Base-by-base conservation (phyloP, 2,113 vertebrate species). In the Turnix velox region DNA sequence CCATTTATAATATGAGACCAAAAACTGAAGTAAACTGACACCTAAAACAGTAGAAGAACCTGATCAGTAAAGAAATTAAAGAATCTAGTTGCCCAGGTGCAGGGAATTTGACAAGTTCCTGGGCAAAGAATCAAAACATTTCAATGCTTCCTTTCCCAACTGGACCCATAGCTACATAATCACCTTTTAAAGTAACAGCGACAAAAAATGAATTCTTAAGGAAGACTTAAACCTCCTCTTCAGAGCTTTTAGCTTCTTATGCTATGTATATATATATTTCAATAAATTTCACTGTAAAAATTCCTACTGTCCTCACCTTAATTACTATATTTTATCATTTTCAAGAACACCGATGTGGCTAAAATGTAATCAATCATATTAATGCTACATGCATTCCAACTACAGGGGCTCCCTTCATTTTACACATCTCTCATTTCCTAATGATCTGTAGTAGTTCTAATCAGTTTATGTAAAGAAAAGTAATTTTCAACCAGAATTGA, bases 11-110 rank as follows among this genome's bases (percentile, higher is more conserved):
- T 25, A 43, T 17, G 5, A 54, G 18, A 71, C 19, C 40, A 9
- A 85, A 14, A 88, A 82, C 9, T n/a, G 23, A 90, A 79, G 15
- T 72, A 40, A 88, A 51, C 27, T n/a, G 40, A 40, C 25, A 72
- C 5, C 14, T 82, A 61, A 74, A 90, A 28, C 0, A 0, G 42
- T 0, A 15, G 8, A 61, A 84, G 2, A 3, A 76, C 5, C 13
- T 35, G 17, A 35, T 18, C 7, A 37, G n/a, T 69, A 67, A 71
- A 81, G 0, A 83, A 78, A 84, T 10, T n/a, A 18, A 58, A 71
- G 2, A 61, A 35, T 39, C 27, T 14, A 30, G 49, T 24, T 39
- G 14, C 30, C 24, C 19, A 7, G 11, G 16, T 27, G 22, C 28
- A 57, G 10, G 30, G 74, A 31, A 55, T 35, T 4, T 67, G 33